A percentile compares a stretch with the other conserved stretches of the same genome.
Evolutionary conservation across 2,888 invertebrate species (phyloP).

Genomic region (Drosophila neotestacea): DNA sequence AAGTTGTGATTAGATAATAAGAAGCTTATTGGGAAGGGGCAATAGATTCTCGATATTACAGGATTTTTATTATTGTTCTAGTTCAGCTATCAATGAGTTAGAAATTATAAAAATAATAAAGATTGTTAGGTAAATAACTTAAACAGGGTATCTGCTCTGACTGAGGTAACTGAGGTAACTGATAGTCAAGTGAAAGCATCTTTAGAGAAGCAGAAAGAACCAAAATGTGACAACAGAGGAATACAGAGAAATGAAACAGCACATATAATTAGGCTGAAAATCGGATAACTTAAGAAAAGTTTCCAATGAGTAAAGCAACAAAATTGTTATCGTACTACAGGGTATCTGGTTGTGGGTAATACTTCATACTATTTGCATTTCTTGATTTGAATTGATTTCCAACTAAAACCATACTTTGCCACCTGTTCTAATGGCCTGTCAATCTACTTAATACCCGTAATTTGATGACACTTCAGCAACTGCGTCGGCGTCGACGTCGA

Average conservation of each 20-base stretch:
- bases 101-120: too few species aligned
- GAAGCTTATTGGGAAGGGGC: too few species aligned
- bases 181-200: too few species aligned
- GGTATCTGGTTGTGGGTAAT: not conserved
- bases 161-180: too few species aligned
- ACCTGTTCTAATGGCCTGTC: conserved; percentile 14
- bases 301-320: not conserved
- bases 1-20: too few species aligned
- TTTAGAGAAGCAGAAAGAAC: not conserved
- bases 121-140: too few species aligned
- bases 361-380: not conserved
- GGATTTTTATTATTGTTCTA: too few species aligned
- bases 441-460: conserved; percentile 24
- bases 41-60: too few species aligned
- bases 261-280: not conserved
- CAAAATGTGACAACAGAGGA: not conserved
- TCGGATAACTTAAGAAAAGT: not conserved
- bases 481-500: conserved; percentile 2
- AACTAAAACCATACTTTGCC: conserved; percentile 7
- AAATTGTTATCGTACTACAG: not conserved
- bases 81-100: too few species aligned
- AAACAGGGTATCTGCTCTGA: not conserved
- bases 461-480: conserved; percentile 23
- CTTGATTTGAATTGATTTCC: not conserved
- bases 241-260: not conserved